Evolutionary conservation across 2,888 invertebrate species (phyloP).

Genomic region (Pheosia gnoma): DNA sequence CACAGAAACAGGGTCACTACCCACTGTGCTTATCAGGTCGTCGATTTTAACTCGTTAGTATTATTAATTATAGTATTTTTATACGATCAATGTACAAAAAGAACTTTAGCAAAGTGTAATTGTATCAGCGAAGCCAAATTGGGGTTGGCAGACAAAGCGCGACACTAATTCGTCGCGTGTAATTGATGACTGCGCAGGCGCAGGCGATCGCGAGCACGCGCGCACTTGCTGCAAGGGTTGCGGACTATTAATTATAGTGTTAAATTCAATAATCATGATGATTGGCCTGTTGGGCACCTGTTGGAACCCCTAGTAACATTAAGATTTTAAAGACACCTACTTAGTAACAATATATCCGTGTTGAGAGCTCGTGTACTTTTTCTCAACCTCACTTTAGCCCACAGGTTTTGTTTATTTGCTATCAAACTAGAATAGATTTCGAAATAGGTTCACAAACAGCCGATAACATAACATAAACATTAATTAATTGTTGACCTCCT

Average conservation of each 20-base stretch:
- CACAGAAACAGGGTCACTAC: no score
- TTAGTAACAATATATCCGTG: background rate
- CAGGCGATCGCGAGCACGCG: conserved; percentile 35
- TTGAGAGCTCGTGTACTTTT: background rate
- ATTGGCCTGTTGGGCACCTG: conserved; percentile 14
- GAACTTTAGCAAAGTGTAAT: conserved; percentile 11
- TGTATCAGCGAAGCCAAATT: conserved; percentile 9
- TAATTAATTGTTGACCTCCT: no score
- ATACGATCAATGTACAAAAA: background rate
- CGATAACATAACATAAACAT: no score
- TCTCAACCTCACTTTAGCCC: background rate
- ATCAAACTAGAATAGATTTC: no score
- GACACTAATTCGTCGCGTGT: conserved; percentile 34
- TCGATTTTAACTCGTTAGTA: no score
- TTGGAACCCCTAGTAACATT: background rate
- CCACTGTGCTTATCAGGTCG: no score
- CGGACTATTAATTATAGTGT: conserved; percentile 31
- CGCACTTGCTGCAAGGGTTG: conserved; percentile 38
- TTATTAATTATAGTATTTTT: background rate
- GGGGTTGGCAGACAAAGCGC: conserved; percentile 24
- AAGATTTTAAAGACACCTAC: background rate
- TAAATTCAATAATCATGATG: conserved; percentile 20
- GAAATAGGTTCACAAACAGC: no score
- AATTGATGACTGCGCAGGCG: conserved; percentile 39
- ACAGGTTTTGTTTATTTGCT: no score